Conservation (phyloP, 2,113 vertebrate species). For the Dromaius novaehollandiae region DNA sequence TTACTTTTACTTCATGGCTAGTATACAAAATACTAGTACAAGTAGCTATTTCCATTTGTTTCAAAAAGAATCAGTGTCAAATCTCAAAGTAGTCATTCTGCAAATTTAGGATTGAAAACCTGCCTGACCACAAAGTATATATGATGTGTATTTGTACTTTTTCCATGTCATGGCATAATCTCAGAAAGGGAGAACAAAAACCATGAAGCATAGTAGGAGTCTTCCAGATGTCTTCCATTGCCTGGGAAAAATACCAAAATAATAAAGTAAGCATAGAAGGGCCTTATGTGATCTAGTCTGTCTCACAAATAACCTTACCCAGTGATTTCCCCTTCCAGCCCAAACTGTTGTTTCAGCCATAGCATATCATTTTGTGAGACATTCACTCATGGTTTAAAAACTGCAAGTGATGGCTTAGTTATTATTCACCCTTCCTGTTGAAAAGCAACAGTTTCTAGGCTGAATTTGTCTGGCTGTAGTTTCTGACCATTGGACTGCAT, state of each 20-base stretch:
- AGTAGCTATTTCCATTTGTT: neutral
- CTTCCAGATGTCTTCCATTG: neutral
- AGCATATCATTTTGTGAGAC: neutral
- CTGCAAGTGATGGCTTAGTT: neutral
- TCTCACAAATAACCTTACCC: neutral
- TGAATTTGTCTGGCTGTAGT: neutral
- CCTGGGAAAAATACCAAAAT: neutral
- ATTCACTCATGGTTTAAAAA: neutral
- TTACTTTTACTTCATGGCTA: neutral
- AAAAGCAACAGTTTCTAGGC: neutral
- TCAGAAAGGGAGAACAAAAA: neutral
- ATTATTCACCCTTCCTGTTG: neutral
- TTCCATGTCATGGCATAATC: neutral
- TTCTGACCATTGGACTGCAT: fast-evolving
- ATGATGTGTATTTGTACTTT: neutral
- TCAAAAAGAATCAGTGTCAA: neutral
- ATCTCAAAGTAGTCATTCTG: neutral
- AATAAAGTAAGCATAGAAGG: neutral
- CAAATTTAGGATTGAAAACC: neutral
- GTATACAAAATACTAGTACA: neutral
- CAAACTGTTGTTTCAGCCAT: neutral
- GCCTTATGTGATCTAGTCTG: neutral
- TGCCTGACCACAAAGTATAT: neutral
- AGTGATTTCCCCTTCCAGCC: neutral
- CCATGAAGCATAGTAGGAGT: neutral